These are phyloP conservation scores for Ophion slaviceki DNA, from an alignment of 2,888 invertebrate species.

Conservation along the genomic window DNA sequence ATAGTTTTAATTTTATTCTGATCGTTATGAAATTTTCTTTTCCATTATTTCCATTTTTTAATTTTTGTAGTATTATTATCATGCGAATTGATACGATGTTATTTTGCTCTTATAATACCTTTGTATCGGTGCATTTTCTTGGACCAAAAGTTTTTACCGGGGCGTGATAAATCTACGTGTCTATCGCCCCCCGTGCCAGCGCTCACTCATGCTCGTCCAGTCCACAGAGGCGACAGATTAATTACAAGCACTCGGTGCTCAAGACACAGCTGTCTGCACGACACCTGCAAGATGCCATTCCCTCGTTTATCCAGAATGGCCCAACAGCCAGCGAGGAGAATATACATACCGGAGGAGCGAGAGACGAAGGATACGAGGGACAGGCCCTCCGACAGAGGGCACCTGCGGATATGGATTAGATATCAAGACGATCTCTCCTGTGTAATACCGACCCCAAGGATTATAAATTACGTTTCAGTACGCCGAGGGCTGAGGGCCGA, in stretches of 20 bases:
- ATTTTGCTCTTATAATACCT: no score
- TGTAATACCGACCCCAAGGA: slow-evolving; percentile 56
- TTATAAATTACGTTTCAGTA: slow-evolving; percentile 60
- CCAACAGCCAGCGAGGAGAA: slow-evolving; percentile 22
- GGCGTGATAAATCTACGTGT: no score
- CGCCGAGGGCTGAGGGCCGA: neutral
- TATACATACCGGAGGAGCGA: no score
- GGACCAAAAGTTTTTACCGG: no score
- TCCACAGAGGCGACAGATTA: slow-evolving; percentile 63
- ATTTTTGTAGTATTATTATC: no score
- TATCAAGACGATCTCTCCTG: slow-evolving; percentile 58
- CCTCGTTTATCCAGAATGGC: slow-evolving; percentile 32
- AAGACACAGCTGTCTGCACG: slow-evolving; percentile 58
- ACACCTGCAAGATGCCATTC: slow-evolving; percentile 60
- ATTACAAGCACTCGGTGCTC: slow-evolving; percentile 62
- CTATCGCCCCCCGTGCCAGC: neutral
- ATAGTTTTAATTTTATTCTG: no score
- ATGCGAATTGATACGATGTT: no score
- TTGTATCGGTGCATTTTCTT: no score
- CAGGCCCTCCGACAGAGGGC: slow-evolving; percentile 3
- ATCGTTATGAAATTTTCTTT: no score
- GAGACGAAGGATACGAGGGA: slow-evolving; percentile 14
- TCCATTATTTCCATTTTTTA: no score
- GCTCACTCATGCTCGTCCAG: slow-evolving; percentile 33
- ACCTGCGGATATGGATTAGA: slow-evolving; percentile 66